Conservation (phyloP, 2,113 vertebrate species). For the Galbula dea region DNA sequence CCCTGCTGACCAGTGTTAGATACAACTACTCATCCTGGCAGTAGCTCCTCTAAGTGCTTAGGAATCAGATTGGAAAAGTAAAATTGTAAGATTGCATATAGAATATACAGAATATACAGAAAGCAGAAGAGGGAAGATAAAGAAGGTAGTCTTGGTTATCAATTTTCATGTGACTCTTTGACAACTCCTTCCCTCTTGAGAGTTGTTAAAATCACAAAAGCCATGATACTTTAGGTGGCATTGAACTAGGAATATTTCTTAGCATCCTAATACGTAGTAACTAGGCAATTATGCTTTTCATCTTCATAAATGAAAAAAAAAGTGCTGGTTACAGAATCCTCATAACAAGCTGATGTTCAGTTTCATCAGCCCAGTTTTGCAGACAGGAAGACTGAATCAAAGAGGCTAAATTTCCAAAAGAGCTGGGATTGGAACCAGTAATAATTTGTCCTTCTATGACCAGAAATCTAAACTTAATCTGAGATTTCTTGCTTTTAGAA, state of each 20-base stretch:
- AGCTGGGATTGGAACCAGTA: background rate
- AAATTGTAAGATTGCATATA: background rate
- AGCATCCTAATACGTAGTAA: background rate
- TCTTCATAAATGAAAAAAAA: too few relatives aligned
- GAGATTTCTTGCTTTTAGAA: background rate
- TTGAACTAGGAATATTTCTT: background rate
- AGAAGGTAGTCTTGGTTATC: background rate
- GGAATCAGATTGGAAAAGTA: background rate
- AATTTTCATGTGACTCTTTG: background rate
- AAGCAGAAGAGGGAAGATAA: background rate
- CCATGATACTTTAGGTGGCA: background rate
- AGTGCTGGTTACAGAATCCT: background rate
- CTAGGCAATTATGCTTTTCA: background rate
- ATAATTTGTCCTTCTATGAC: background rate
- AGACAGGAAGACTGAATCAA: background rate
- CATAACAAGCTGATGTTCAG: background rate
- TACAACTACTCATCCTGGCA: background rate
- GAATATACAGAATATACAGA: too few relatives aligned
- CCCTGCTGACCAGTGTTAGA: accelerated
- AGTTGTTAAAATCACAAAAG: background rate
- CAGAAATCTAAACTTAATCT: background rate
- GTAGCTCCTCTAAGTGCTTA: background rate
- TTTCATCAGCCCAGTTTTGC: background rate
- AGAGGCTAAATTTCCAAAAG: background rate
- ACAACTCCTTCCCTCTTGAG: background rate